Conservation (phyloP, 2,797 vertebrate genomes). For the Alcedo atthis region DNA sequence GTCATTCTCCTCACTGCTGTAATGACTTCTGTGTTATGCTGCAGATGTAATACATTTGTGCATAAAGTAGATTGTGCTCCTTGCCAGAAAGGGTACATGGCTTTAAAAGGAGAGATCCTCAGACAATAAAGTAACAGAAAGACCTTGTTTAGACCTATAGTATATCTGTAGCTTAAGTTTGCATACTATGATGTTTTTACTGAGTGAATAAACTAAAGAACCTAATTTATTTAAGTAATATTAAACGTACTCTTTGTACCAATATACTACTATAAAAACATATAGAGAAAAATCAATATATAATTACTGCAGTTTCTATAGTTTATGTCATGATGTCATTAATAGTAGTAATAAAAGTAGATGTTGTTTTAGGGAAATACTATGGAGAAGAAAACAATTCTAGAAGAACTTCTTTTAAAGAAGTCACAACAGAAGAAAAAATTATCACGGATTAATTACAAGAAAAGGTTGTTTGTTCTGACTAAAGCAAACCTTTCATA, state of each 20-base stretch:
- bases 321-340: not conserved
- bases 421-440: slow-evolving; percentile 79
- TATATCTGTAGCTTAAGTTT: not conserved
- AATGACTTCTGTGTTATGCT: not conserved
- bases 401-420: slow-evolving; percentile 76
- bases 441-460: slow-evolving; percentile 75
- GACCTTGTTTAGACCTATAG: not conserved
- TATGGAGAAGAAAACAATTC: slow-evolving; percentile 67
- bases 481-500: slow-evolving; percentile 69
- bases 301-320: not conserved
- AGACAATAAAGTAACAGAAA: not conserved
- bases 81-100: not conserved
- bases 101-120: not conserved
- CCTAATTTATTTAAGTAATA: not conserved
- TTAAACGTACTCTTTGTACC: not conserved
- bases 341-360: not conserved
- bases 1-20: not conserved
- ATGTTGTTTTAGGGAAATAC: slow-evolving; percentile 43
- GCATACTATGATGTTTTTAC: not conserved
- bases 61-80: not conserved
- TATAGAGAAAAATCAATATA: not conserved
- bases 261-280: not conserved
- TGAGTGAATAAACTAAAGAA: not conserved
- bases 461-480: slow-evolving; percentile 72
- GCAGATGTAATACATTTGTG: not conserved